A percentile compares a stretch with the other conserved stretches of the same genome.
Evolutionary conservation across 2,888 invertebrate species (phyloP).

Genomic region (Epistrophe grossulariae): DNA sequence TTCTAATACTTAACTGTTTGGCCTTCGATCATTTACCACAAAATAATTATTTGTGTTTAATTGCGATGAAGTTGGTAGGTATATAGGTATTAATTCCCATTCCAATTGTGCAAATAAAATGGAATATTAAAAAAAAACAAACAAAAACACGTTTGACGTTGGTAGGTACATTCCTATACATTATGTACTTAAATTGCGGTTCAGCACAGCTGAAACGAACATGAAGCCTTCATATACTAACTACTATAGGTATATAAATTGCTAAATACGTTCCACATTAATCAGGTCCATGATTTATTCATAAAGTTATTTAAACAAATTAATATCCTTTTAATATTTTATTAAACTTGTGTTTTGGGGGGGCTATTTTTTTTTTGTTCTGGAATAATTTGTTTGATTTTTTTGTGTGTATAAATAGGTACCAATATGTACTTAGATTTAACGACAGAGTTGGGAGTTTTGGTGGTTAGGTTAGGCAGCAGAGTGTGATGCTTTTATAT

Average conservation of each 20-base stretch:
- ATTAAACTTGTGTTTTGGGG: conserved; percentile 18
- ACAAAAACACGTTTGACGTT: conserved; percentile 14
- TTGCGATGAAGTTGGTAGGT: neutral
- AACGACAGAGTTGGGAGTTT: too few relatives aligned
- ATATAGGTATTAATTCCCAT: conserved; percentile 15
- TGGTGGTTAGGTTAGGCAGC: too few relatives aligned
- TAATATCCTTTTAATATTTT: conserved; percentile 48
- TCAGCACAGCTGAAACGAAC: conserved; percentile 4
- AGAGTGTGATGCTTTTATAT: too few relatives aligned
- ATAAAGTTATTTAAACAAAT: conserved; percentile 41
- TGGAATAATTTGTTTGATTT: neutral
- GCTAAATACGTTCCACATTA: conserved; percentile 16
- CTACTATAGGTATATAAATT: too few relatives aligned
- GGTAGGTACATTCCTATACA: too few relatives aligned
- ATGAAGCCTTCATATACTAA: neutral
- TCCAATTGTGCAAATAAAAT: conserved; percentile 34
- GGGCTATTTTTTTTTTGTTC: conserved; percentile 1
- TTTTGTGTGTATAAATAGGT: neutral
- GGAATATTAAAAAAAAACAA: conserved; percentile 9
- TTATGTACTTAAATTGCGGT: conserved; percentile 3
- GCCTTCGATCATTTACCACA: conserved; percentile 46
- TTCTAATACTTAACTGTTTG: conserved; percentile 26
- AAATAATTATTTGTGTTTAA: conserved; percentile 33
- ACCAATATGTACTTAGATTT: too few relatives aligned
- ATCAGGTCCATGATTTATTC: conserved; percentile 48